Base-by-base conservation (phyloP, 1,140 invertebrate genomes). In the Agraylea sexmaculata region DNA sequence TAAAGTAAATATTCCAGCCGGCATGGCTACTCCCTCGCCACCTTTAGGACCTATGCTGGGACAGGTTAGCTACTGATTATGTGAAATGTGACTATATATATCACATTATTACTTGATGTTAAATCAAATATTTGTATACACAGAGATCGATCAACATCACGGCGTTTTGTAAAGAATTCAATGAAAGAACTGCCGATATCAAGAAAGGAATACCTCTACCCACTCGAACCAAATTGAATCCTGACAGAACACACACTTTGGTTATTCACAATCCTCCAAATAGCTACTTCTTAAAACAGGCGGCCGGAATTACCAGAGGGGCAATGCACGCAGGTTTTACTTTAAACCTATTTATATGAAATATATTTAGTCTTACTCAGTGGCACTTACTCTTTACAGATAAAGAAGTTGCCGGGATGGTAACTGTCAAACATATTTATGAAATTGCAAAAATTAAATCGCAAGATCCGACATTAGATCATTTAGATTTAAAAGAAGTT, bases 81-180 rank as follows among this genome's bases (percentile, higher is more conserved):
- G 34, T 32, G n/a, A n/a, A 27, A 28, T 29, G 23, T 32, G 19
- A 15, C 11, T 35, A 5, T 19, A 10, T 22, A 21, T 22, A 33
- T 25, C 25, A 46, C 17, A 20, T 22, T 30, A 44, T 42, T 42
- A 34, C 43, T 39, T 13, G 27, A 32, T 25, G n/a, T 25, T n/a
- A 25, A 6, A 25, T 25, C 6, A 25, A 25, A n/a, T 25, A 25
- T 43, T 32, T 52, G 46, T 48, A 37, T 58, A 69, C 62, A 12
- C 56, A 96, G 87, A 77, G 90, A 55, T 88, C 90, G 29, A 80
- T 99, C 20, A 97, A 99, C 57, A 95, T 99, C 52, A 80, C 84
- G 32, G 77, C 80, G 33, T 99, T 99, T 68, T 93, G 90, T 56
- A 98, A 99, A 69, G 95, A 99, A 50, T 99, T 99, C 52, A 99